Base-by-base conservation (phyloP, 2,888 invertebrate genomes). In the Octonoba sinensis region DNA sequence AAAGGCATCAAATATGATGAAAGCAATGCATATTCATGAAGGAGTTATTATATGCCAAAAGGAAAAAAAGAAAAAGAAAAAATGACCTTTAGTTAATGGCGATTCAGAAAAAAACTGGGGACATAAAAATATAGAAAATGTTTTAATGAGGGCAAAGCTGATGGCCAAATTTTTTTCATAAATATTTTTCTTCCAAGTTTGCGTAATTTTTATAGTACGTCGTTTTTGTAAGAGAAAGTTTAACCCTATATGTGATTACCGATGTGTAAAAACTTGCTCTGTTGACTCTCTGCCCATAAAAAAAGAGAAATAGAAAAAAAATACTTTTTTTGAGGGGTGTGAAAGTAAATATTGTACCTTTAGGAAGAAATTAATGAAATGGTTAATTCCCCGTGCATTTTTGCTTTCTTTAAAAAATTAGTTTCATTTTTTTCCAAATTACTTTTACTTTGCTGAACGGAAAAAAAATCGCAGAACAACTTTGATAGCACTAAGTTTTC, bases 291-390 rank as follows among this genome's bases (percentile, higher is more conserved):
- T n/a, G 46, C 44, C 20, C 27, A 62, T 62, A 66, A 64, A 36
- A 70, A 69, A n/a, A 60, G 18, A 36, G 27, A 11, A 27, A 54
- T 27, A 67, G 24, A 64, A 70, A 65, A 59, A 24, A 11, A 11
- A 11, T 1, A 60, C 11, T 36, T 36, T 36, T 36, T 51, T 24
- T 22, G 22, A 27, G 72, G 56, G 51, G 79, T 72, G 79, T 79
- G 79, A 79, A 79, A 79, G 62, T 76, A 67, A 67, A 77, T 62
- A 73, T 67, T 60, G 47, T 51, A 79, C 67, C 59, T 54, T 36
- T 73, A 66, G 72, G 67, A 56, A 66, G 59, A 78, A 78, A 78
- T 78, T 78, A 78, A 78, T 79, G 73, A 79, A 79, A 73, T 66
- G 79, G 67, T 65, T 79, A 79, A 73, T 79, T 79, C 72, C 47